A percentile compares a stretch with the other conserved stretches of the same genome.
Evolutionary conservation across 2,888 invertebrate genomes (phyloP).

Genomic region (Zeuzera pyrina): DNA sequence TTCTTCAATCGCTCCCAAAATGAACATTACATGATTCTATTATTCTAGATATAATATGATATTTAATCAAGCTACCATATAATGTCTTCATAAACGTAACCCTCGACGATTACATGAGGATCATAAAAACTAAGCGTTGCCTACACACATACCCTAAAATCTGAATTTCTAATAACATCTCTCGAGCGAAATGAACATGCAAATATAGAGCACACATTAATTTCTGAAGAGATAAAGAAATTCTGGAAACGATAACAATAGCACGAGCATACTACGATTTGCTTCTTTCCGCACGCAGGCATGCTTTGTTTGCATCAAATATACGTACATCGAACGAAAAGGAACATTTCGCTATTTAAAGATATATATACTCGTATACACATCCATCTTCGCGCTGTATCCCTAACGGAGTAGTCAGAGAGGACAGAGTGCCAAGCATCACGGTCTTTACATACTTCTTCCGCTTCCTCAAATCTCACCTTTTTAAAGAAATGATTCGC

Average conservation of each 20-base stretch:
- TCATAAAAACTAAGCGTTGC: slow-evolving; percentile 52
- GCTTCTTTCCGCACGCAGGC: too few species aligned
- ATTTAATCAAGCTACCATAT: slow-evolving; percentile 26
- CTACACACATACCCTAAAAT: slow-evolving; percentile 42
- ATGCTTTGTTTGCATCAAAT: too few species aligned
- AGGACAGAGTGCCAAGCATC: too few species aligned
- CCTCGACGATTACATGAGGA: slow-evolving; percentile 22
- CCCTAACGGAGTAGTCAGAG: too few species aligned
- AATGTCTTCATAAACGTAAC: slow-evolving; percentile 27
- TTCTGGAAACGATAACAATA: slow-evolving; percentile 24
- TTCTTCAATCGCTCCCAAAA: neutral
- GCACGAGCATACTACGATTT: too few species aligned
- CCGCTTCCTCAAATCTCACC: too few species aligned
- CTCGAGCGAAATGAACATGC: slow-evolving; percentile 52
- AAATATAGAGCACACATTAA: slow-evolving; percentile 50
- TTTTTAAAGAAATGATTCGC: too few species aligned
- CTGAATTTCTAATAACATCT: slow-evolving; percentile 64
- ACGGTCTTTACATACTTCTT: too few species aligned
- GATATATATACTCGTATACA: too few species aligned
- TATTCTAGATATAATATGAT: neutral
- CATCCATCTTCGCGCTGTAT: too few species aligned
- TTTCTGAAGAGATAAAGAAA: slow-evolving; percentile 28
- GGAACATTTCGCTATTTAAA: too few species aligned
- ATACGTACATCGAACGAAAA: too few species aligned
- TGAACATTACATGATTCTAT: neutral